phyloP scores from a whole-genome alignment of 2,113 vertebrate species.

The Regulus satrapa region DNA sequence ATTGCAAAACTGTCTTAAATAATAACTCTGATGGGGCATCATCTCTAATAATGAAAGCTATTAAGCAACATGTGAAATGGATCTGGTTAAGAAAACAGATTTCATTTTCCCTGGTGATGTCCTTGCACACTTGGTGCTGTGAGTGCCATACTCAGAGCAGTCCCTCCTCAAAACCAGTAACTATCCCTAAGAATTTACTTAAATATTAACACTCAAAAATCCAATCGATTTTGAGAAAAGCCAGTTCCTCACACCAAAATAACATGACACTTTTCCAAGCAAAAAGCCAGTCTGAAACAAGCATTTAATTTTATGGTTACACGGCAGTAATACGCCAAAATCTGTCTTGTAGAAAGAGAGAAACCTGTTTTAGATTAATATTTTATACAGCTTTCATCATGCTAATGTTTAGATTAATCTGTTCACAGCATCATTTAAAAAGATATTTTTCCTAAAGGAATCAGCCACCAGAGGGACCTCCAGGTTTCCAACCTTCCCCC shows the following conservation, averaged over 20 bases:
- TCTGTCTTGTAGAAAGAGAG: neutral
- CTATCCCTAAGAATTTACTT: neutral
- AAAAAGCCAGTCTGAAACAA: neutral
- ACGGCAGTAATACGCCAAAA: neutral
- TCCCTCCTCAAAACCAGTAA: neutral
- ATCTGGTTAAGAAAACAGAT: neutral
- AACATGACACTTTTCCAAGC: neutral
- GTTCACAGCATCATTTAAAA: neutral
- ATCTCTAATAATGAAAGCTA: neutral
- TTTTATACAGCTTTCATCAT: neutral
- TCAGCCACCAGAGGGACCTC: slow-evolving; percentile 42
- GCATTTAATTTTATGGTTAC: neutral
- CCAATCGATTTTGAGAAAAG: neutral
- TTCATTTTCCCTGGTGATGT: neutral
- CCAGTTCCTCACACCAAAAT: neutral
- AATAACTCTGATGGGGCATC: neutral
- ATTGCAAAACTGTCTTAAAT: neutral
- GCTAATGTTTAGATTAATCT: neutral
- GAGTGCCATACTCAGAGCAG: neutral
- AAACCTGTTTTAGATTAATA: neutral
- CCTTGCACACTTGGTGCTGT: neutral
- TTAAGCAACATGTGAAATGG: neutral
- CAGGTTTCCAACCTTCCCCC: neutral
- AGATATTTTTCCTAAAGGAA: neutral
- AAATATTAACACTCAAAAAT: neutral